Evolutionary conservation across 1,140 invertebrate species (phyloP), one percentile per base, ranked within the genome.

Genomic region (Holcopasites calliopsidis): DNA sequence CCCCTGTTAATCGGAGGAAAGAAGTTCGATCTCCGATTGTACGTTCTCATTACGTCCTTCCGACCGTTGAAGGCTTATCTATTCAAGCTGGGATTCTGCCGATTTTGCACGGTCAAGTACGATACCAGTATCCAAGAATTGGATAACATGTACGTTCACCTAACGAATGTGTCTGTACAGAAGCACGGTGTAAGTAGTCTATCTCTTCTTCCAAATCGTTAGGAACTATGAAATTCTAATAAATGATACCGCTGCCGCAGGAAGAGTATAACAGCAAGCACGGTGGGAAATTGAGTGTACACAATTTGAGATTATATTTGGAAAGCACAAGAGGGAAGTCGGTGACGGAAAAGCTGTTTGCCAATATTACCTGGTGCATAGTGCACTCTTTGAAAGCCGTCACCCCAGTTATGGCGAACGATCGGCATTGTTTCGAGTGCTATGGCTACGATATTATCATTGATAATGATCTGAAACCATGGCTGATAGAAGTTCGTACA

Each of bases 241-340:
- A 60, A 40, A 55, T 10, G 16, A 26, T 11, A 18, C 38, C 7
- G 4, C 1, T 26, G 11, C 31, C 76, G 55, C 66, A 97, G 96
- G 96, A 97, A 18, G 98, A 99, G 86, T 99, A 99, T 85, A 99
- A 99, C 89, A 96, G 94, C 79, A 93, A 98, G 64, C 98, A 99
- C 85, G 98, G 98, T 5, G 98, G 98, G 0, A 99, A 99, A 92
- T 95, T 98, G 93, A 97, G 96, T 58, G 95, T 99, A 4, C 95
- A 98, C 86, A 98, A 98, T 93, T 91, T 99, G 64, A 93, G 96
- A 35, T 89, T 98, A 0, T 98, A 97, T 90, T 92, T 99, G 79
- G 97, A 98, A 91, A 97, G 97, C 61, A 98, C 97, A 0, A 92
- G 96, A 55, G 98, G 98, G 1, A 97, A 98, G 89, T 93, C 94